Evolutionary conservation across 2,888 invertebrate species (phyloP).

Genomic region (Agrilus biguttatus): DNA sequence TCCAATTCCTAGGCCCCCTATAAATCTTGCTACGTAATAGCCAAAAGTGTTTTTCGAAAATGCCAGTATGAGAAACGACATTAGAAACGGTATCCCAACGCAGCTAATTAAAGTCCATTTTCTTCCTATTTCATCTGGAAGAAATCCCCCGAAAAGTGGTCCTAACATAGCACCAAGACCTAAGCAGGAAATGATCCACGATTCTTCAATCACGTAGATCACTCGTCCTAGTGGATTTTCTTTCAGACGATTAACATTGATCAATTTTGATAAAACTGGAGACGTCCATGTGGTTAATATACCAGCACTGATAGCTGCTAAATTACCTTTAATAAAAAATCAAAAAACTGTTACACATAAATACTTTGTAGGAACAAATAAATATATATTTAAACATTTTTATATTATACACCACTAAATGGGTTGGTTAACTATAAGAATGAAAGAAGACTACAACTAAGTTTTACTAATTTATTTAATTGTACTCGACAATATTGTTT

Average conservation of each 20-base stretch:
- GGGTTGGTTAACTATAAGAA: no score
- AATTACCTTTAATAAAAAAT: slow-evolving; percentile 25
- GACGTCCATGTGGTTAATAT: slow-evolving; percentile 32
- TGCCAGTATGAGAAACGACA: slow-evolving; percentile 41
- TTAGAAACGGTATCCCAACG: slow-evolving; percentile 46
- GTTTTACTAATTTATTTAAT: no score
- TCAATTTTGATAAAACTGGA: slow-evolving; percentile 17
- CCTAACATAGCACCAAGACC: slow-evolving; percentile 49
- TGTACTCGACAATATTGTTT: no score
- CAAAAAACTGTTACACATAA: no score
- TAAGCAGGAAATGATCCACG: slow-evolving; percentile 61
- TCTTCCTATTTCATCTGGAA: slow-evolving; percentile 48
- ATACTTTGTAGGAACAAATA: no score
- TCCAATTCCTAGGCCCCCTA: slow-evolving; percentile 49
- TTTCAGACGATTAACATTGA: slow-evolving; percentile 14
- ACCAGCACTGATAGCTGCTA: slow-evolving; percentile 30
- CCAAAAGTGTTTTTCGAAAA: slow-evolving; percentile 8
- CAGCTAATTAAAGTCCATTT: slow-evolving; percentile 46
- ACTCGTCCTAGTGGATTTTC: slow-evolving; percentile 32
- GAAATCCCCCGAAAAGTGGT: slow-evolving; percentile 52
- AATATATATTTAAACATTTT: no score
- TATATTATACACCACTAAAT: no score
- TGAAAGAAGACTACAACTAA: no score
- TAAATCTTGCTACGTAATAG: slow-evolving; percentile 31
- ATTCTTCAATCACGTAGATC: slow-evolving; percentile 43